phyloP scores from a whole-genome alignment of 2,797 vertebrate genomes.

The Chanos chanos region DNA sequence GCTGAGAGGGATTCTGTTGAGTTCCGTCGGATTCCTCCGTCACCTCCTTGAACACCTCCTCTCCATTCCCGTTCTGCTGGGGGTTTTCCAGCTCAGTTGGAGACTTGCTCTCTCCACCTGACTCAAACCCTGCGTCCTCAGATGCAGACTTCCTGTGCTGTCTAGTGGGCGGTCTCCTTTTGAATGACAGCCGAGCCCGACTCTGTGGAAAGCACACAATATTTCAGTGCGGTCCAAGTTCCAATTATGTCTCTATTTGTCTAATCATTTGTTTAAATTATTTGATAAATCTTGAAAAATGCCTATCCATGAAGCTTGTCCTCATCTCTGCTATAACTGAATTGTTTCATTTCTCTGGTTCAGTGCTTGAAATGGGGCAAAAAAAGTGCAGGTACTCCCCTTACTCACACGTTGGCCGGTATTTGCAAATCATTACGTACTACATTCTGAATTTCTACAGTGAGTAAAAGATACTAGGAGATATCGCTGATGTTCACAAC shows the following conservation, averaged over 20 bases:
- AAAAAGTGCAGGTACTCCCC: background rate
- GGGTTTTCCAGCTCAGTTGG: constrained; percentile 45
- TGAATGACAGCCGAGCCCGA: constrained; percentile 71
- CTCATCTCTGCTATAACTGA: no score
- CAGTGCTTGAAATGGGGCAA: background rate
- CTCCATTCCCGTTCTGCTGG: constrained; percentile 51
- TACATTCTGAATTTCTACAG: no score
- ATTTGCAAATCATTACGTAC: no score
- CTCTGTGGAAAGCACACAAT: constrained; percentile 51
- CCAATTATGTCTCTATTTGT: no score
- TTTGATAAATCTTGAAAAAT: no score
- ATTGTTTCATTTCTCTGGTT: no score
- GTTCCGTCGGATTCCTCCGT: constrained; percentile 33
- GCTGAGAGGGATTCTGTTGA: background rate
- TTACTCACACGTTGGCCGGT: no score
- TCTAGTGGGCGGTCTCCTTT: constrained; percentile 70
- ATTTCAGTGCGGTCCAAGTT: background rate
- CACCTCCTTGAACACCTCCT: constrained; percentile 37
- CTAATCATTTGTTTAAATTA: no score
- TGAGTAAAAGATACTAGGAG: no score
- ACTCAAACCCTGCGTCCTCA: constrained; percentile 50
- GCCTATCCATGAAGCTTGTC: background rate
- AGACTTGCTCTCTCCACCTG: constrained; percentile 23
- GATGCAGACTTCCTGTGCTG: constrained; percentile 69
- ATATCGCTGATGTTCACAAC: no score